A percentile compares a stretch with the other conserved stretches of the same genome.
Conservation (phyloP, 2,888 invertebrate species). For the Danaus chrysippus region DNA sequence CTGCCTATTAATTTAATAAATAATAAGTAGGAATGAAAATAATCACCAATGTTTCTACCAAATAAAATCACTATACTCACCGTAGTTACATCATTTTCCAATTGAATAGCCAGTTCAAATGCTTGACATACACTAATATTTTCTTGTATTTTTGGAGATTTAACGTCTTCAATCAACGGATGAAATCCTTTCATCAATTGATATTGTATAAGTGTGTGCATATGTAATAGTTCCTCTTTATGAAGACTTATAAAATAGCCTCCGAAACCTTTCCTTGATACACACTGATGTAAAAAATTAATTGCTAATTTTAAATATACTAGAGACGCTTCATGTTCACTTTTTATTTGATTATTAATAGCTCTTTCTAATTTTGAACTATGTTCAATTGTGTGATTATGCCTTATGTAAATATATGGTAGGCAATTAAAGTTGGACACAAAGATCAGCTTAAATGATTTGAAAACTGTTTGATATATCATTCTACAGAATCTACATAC, state of each 20-base stretch:
- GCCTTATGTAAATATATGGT: background rate
- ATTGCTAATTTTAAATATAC: constrained; percentile 1
- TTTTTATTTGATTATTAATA: background rate
- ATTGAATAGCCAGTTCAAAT: background rate
- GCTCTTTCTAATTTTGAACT: constrained; percentile 2
- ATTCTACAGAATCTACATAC: no score
- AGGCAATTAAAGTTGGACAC: no score
- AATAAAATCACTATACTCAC: background rate
- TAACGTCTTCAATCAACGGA: background rate
- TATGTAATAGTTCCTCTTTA: background rate
- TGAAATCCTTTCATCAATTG: background rate
- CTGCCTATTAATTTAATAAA: background rate
- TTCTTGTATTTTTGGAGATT: background rate
- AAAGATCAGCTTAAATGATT: no score
- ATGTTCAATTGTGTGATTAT: background rate
- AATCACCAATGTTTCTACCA: background rate
- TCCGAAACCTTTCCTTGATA: constrained; percentile 2
- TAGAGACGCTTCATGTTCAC: background rate
- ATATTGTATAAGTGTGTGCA: background rate
- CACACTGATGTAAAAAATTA: background rate
- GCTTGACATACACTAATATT: background rate
- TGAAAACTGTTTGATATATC: no score
- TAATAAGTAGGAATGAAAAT: background rate
- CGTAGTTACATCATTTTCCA: background rate
- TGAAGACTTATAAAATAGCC: constrained; percentile 3